phyloP scores from a whole-genome alignment of 2,797 vertebrate species.

The Channa striata region DNA sequence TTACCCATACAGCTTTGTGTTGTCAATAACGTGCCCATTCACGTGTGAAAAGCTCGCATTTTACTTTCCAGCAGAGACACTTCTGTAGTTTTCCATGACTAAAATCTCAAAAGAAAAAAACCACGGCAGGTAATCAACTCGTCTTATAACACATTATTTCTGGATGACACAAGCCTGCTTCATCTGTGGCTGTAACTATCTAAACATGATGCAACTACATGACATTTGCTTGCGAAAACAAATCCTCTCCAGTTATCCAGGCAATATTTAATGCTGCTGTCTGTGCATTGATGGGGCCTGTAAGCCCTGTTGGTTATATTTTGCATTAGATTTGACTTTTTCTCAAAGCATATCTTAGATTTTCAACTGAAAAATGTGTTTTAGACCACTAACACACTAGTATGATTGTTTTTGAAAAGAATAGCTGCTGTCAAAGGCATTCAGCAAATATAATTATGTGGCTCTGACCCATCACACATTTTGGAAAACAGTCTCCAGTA shows the following conservation, averaged over 20 bases:
- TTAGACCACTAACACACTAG: not conserved
- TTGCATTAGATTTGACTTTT: not conserved
- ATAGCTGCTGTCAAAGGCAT: not conserved
- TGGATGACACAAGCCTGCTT: not conserved
- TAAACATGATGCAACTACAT: constrained; percentile 9
- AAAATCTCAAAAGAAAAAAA: not conserved
- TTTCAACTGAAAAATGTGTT: not conserved
- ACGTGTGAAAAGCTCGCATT: constrained; percentile 8
- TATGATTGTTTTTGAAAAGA: not conserved
- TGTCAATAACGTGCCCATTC: constrained; percentile 9
- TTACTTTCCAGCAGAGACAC: constrained; percentile 8
- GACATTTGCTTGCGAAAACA: not conserved
- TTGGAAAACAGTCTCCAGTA: constrained; percentile 3
- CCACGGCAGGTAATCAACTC: constrained; percentile 6
- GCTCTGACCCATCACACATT: not conserved
- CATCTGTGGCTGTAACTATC: not conserved
- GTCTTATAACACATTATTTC: not conserved
- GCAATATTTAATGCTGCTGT: not conserved
- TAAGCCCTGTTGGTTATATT: not conserved
- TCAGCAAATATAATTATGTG: not conserved
- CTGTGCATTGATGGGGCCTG: not conserved
- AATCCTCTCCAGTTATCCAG: not conserved
- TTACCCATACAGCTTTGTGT: not conserved
- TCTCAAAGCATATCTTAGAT: not conserved
- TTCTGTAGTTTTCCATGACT: not conserved